Evolutionary conservation across 2,797 vertebrate species (phyloP).

Genomic region (Propithecus deckenii): DNA sequence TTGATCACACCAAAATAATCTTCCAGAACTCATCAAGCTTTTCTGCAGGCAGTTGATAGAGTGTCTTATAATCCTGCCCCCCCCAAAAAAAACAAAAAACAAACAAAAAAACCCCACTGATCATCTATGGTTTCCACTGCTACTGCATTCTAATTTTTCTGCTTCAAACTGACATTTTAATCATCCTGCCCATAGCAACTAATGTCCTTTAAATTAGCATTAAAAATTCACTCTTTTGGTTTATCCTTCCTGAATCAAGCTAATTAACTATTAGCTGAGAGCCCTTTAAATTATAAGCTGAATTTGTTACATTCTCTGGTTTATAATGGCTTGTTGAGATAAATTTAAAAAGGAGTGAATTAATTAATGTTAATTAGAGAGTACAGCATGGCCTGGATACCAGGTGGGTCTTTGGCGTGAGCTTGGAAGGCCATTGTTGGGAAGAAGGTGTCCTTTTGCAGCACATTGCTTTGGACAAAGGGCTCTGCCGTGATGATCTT

Average conservation of each 20-base stretch:
- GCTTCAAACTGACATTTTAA: constrained; percentile 57
- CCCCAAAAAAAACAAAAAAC: neutral
- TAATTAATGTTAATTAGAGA: constrained; percentile 73
- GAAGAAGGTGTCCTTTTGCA: neutral
- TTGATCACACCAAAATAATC: neutral
- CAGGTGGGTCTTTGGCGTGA: constrained; percentile 8
- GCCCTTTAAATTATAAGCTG: constrained; percentile 63
- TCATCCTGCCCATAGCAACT: constrained; percentile 55
- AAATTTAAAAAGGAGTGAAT: constrained; percentile 77
- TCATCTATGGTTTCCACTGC: neutral
- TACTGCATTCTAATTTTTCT: constrained; percentile 50
- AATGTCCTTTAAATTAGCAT: constrained; percentile 72
- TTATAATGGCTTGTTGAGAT: constrained; percentile 66
- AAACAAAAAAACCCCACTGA: neutral
- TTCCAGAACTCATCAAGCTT: neutral
- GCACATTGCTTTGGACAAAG: neutral
- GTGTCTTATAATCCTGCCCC: neutral
- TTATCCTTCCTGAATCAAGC: constrained; percentile 61
- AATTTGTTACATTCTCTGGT: constrained; percentile 65
- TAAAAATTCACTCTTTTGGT: constrained; percentile 68
- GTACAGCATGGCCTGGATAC: constrained; percentile 41
- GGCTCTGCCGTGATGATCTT: neutral
- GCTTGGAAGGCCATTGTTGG: neutral
- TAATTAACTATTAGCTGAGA: constrained; percentile 72
- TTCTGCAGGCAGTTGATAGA: neutral